Conservation (phyloP, 2,797 vertebrate genomes). For the Adelosebastes latens region DNA sequence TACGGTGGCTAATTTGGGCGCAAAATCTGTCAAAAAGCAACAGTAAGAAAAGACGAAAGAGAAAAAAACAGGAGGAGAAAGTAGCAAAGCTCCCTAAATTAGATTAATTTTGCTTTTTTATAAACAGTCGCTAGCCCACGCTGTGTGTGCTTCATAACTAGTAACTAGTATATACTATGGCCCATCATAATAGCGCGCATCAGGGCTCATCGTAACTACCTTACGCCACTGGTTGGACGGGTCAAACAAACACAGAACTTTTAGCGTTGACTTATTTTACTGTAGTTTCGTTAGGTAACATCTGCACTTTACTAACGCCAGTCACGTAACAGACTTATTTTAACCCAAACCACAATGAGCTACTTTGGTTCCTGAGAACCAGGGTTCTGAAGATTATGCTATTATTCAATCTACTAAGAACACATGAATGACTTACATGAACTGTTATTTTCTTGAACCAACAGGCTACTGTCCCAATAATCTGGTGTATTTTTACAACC, state of each 20-base stretch:
- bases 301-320: no score
- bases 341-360: no score
- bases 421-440: neutral
- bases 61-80: no score
- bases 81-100: neutral
- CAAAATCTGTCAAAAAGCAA: no score
- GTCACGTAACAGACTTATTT: no score
- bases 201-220: fast-evolving
- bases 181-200: neutral
- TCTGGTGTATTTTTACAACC: neutral
- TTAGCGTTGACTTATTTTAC: no score
- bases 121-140: neutral
- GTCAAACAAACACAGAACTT: neutral
- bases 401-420: neutral
- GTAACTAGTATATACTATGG: neutral
- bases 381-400: neutral
- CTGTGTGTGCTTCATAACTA: neutral
- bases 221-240: neutral
- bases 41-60: no score
- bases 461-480: neutral
- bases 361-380: neutral
- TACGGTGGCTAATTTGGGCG: no score
- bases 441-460: neutral
- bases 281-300: no score
- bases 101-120: neutral